These are phyloP conservation scores for Eleginops maclovinus DNA, from an alignment of 2,113 vertebrate species.

Conservation along the genomic window DNA sequence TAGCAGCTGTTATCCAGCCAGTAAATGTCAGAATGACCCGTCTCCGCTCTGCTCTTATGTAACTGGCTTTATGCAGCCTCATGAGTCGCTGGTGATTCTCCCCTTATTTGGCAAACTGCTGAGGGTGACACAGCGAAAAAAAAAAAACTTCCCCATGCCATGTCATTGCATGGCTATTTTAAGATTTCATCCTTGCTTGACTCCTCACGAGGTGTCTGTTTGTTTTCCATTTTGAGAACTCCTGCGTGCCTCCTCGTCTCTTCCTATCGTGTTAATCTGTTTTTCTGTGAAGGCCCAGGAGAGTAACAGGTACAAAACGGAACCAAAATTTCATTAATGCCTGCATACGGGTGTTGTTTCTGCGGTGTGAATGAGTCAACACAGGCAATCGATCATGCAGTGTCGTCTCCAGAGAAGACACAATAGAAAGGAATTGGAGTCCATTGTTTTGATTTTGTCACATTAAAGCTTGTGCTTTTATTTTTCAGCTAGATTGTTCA, in stretches of 20 bases:
- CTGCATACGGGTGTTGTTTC: background rate
- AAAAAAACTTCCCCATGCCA: constrained; percentile 7
- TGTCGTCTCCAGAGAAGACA: background rate
- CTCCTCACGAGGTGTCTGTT: constrained; percentile 4
- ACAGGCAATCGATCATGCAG: constrained; percentile 3
- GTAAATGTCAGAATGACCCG: constrained; percentile 45
- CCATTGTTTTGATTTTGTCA: background rate
- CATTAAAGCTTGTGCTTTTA: background rate
- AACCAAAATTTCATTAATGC: constrained; percentile 11
- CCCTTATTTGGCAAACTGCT: constrained; percentile 55
- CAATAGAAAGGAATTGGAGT: background rate
- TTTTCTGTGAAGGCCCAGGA: constrained; percentile 1
- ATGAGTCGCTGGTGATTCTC: constrained; percentile 49
- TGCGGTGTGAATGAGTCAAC: constrained; percentile 2
- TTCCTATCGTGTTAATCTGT: constrained; percentile 33
- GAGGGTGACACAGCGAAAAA: constrained; percentile 63
- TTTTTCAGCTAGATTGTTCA: background rate
- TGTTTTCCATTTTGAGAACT: background rate
- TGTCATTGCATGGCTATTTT: constrained; percentile 57
- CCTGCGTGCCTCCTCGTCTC: constrained; percentile 15
- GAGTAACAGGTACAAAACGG: constrained; percentile 5
- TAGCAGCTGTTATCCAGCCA: constrained; percentile 17
- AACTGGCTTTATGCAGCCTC: constrained; percentile 53
- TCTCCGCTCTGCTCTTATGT: constrained; percentile 54
- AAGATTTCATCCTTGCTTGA: constrained; percentile 32